Conservation (phyloP, 2,888 invertebrate genomes). For the Didymodactylos carnosus region DNA sequence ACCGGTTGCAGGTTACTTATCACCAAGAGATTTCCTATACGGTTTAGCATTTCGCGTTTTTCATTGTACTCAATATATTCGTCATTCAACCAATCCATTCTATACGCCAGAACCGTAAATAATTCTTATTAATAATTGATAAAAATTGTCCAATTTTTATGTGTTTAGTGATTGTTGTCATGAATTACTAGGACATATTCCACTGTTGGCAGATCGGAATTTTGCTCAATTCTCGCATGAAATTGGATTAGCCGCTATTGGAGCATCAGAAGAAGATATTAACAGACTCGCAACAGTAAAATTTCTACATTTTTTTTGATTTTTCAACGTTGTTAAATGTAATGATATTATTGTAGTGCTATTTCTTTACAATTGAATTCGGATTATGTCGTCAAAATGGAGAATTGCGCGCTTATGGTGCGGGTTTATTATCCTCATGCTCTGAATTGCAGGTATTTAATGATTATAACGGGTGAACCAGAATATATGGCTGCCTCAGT, state of each 20-base stretch:
- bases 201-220: constrained; percentile 74
- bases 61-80: constrained; percentile 72
- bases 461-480: too few relatives aligned
- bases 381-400: constrained; percentile 81
- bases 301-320: not conserved
- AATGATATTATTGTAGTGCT: constrained; percentile 46
- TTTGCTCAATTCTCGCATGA: constrained; percentile 97
- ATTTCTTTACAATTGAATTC: constrained; percentile 96
- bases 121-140: not conserved
- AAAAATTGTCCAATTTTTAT: not conserved
- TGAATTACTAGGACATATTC: constrained; percentile 87
- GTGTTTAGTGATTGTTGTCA: constrained; percentile 91
- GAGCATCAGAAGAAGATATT: constrained; percentile 79
- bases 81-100: constrained; percentile 86
- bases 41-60: constrained; percentile 59
- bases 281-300: constrained; percentile 75
- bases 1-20: constrained; percentile 67
- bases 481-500: too few relatives aligned
- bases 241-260: constrained; percentile 77
- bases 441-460: constrained; percentile 76
- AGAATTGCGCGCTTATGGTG: constrained; percentile 71
- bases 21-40: constrained; percentile 57
- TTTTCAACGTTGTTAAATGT: too few relatives aligned
- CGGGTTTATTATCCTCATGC: constrained; percentile 79
- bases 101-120: constrained; percentile 97